phyloP scores from a whole-genome alignment of 2,113 vertebrate genomes.

The Anolis sagrei region DNA sequence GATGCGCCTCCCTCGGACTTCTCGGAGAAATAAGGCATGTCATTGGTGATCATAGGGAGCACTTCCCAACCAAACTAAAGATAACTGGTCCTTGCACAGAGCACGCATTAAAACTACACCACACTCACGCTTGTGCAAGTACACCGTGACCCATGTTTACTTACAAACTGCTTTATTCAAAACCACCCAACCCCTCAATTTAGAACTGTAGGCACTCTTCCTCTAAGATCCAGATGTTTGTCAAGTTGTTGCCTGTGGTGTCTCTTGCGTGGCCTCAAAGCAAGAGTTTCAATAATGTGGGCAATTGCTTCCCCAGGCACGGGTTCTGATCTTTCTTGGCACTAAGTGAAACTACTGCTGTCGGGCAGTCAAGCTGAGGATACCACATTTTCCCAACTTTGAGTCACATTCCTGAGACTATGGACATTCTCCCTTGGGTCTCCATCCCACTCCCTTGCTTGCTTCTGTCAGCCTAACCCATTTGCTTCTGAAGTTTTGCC shows the following conservation, averaged over 20 bases:
- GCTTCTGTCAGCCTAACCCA: background rate
- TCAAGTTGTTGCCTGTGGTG: accelerated
- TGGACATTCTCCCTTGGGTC: too few relatives aligned
- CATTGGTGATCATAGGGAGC: background rate
- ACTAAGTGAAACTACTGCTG: background rate
- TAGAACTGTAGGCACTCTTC: background rate
- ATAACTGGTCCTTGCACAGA: background rate
- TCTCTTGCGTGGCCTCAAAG: background rate
- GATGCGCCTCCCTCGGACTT: background rate
- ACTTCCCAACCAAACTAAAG: background rate
- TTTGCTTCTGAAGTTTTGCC: background rate
- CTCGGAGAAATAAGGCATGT: background rate
- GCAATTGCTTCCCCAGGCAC: background rate
- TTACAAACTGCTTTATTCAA: slow-evolving; percentile 4
- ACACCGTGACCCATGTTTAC: background rate
- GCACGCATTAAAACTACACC: background rate
- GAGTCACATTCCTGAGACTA: background rate
- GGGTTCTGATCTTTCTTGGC: background rate
- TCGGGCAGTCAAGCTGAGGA: background rate
- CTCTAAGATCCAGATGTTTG: background rate
- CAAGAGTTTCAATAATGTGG: background rate
- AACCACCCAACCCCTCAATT: background rate
- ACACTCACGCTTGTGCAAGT: background rate
- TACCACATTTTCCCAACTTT: background rate
- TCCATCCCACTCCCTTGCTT: background rate